These are phyloP conservation scores for Babylonia areolata DNA, from an alignment of 1,140 invertebrate species.

Conservation along the genomic window DNA sequence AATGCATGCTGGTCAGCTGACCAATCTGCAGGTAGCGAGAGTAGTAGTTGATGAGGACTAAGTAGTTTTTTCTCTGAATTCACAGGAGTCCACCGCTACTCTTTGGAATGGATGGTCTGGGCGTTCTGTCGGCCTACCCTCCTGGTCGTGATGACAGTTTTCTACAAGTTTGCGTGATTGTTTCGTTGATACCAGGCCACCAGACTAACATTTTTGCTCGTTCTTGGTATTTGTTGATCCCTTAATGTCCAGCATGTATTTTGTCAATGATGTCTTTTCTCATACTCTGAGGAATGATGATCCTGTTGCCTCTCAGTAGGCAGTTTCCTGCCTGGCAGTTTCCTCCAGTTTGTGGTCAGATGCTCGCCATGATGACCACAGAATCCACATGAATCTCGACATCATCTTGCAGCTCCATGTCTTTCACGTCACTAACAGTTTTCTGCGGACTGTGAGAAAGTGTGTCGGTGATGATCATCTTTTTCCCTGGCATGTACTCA, in stretches of 20 bases:
- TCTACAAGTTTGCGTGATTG: neutral
- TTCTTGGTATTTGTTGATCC: neutral
- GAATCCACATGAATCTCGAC: neutral
- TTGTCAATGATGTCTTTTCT: neutral
- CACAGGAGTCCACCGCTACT: constrained; percentile 24
- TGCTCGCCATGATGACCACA: constrained; percentile 12
- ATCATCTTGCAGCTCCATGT: too few relatives aligned
- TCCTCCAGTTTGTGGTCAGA: constrained; percentile 20
- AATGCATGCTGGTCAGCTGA: constrained; percentile 35
- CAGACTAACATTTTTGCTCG: neutral
- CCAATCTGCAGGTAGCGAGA: constrained; percentile 45
- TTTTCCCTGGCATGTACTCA: constrained; percentile 47
- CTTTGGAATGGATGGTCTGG: constrained; percentile 1
- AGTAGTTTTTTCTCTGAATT: constrained; percentile 37
- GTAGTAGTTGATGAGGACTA: constrained; percentile 50
- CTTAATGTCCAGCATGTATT: neutral
- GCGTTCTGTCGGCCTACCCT: neutral
- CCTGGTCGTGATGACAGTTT: neutral
- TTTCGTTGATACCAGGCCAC: neutral
- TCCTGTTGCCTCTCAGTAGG: neutral
- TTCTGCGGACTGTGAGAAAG: constrained; percentile 19
- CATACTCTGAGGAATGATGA: neutral
- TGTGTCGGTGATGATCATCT: constrained; percentile 43
- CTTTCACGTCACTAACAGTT: neutral
- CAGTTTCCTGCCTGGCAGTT: neutral